phyloP scores from a whole-genome alignment of 2,113 vertebrate genomes.

The Crotalus horridus region DNA sequence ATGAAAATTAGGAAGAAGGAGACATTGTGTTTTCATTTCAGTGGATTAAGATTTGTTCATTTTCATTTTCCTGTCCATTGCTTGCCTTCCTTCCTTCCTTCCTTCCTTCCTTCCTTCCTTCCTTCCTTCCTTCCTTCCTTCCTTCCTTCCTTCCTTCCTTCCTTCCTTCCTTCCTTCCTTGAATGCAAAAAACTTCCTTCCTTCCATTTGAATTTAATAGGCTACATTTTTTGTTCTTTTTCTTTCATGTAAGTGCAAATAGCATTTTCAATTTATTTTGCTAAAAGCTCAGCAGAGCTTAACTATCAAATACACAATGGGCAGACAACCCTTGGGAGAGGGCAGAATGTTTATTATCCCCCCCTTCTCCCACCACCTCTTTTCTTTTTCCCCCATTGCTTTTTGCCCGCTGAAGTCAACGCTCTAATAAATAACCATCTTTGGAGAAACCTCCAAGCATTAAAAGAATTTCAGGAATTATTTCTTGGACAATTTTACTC shows the following conservation, averaged over 20 bases:
- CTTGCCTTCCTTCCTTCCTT: background rate
- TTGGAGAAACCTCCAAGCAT: background rate
- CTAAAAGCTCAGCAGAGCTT: background rate
- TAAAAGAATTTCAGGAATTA: background rate
- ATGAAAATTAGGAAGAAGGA: background rate
- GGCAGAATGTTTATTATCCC: background rate
- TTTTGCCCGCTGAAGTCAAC: background rate
- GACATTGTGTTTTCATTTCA: background rate
- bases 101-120: background rate
- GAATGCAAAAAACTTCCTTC: background rate
- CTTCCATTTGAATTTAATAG: background rate
- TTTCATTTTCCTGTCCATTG: conserved; percentile 1
- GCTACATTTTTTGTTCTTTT: background rate
- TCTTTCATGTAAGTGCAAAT: background rate
- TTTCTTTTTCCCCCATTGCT: background rate
- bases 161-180: background rate
- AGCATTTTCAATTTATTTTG: background rate
- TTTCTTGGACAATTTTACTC: background rate
- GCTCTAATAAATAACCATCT: background rate
- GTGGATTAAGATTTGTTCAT: background rate
- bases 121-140: background rate
- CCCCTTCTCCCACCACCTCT: background rate
- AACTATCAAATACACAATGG: background rate
- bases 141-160: background rate
- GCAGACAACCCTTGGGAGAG: background rate